Conservation (phyloP, 2,797 vertebrate species). For the Carcharodon carcharias region DNA sequence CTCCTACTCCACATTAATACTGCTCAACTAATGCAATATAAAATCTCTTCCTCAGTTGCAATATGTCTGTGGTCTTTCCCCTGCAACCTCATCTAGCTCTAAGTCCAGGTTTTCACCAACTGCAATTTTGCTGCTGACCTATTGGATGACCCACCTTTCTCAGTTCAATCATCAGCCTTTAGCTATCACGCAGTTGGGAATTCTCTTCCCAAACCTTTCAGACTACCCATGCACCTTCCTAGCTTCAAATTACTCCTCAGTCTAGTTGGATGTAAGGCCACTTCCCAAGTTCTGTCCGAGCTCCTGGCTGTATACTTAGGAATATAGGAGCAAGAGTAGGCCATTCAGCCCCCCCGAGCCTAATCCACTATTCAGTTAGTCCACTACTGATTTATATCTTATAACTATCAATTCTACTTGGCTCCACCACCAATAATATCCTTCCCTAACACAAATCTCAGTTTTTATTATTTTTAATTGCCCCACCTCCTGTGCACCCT, state of each 20-base stretch:
- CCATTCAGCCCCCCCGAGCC: neutral
- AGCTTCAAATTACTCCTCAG: neutral
- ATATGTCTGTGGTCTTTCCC: neutral
- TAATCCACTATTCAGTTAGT: neutral
- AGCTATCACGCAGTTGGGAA: neutral
- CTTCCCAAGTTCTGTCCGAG: neutral
- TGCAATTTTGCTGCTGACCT: neutral
- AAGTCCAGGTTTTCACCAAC: too few species aligned
- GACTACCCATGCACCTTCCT: neutral
- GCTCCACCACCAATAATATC: neutral
- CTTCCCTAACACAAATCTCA: neutral
- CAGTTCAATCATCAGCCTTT: neutral
- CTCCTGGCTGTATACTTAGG: neutral
- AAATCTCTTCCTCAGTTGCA: neutral
- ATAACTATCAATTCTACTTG: neutral
- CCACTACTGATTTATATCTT: neutral
- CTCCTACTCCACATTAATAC: neutral
- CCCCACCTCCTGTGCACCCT: neutral
- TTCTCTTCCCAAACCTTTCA: neutral
- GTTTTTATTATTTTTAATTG: neutral
- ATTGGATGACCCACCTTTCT: neutral
- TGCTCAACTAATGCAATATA: neutral
- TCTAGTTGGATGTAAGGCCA: neutral
- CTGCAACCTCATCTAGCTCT: neutral
- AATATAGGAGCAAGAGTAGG: neutral